A percentile compares a stretch with the other conserved stretches of the same genome.
Evolutionary conservation across 2,888 invertebrate species (phyloP).

Genomic region (Parasteatoda lunata): DNA sequence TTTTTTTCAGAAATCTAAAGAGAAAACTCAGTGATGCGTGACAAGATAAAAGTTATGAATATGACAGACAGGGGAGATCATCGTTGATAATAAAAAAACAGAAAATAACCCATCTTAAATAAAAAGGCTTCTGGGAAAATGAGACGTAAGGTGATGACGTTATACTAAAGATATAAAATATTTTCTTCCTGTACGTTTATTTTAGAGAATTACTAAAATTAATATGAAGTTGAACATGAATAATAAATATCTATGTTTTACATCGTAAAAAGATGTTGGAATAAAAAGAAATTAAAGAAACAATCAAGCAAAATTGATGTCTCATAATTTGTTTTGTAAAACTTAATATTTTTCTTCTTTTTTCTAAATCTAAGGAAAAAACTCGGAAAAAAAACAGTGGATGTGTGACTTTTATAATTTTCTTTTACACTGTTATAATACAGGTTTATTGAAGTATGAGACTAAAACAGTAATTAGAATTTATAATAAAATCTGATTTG

Average conservation of each 20-base stretch:
- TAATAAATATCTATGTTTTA: no score
- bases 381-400: no score
- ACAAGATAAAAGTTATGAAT: slow-evolving; percentile 30
- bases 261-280: neutral
- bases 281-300: neutral
- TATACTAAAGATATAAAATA: neutral
- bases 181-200: neutral
- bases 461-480: no score
- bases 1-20: slow-evolving; percentile 5
- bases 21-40: slow-evolving; percentile 21
- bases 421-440: no score
- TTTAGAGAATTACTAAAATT: neutral
- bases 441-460: no score
- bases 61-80: slow-evolving; percentile 14
- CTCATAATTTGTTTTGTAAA: no score
- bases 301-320: no score
- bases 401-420: no score
- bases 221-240: neutral
- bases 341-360: no score
- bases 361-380: no score
- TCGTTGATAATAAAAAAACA: slow-evolving; percentile 19
- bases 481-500: no score
- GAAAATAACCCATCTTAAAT: no score
- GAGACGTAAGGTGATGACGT: neutral
- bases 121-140: neutral